Evolutionary conservation across 1,140 invertebrate genomes (phyloP).

Genomic region (Penaeus vannamei): DNA sequence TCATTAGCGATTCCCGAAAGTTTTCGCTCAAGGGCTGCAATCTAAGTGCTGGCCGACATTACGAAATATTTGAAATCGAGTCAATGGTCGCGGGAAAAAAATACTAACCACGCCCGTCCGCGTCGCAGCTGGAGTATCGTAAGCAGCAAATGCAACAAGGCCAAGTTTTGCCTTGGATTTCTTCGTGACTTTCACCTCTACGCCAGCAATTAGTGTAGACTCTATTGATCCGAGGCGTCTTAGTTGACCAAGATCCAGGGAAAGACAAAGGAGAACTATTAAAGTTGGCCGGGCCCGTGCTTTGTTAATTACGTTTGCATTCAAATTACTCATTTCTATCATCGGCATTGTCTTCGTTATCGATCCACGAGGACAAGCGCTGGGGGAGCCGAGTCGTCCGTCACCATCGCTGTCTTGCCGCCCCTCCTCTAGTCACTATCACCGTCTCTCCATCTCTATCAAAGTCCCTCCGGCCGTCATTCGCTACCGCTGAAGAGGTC

Average conservation of each 20-base stretch:
- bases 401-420: neutral
- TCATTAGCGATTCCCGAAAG: constrained; percentile 47
- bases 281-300: constrained; percentile 43
- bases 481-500: too few relatives aligned
- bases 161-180: neutral
- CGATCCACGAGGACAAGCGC: constrained; percentile 35
- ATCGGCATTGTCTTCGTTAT: constrained; percentile 62
- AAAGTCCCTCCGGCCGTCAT: too few relatives aligned
- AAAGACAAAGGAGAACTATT: constrained; percentile 59
- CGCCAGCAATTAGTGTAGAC: neutral
- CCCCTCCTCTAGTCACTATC: neutral
- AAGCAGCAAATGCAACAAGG: neutral
- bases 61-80: constrained; percentile 46
- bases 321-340: constrained; percentile 66
- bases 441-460: neutral
- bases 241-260: constrained; percentile 51
- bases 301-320: constrained; percentile 66
- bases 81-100: constrained; percentile 37
- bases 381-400: neutral
- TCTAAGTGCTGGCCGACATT: constrained; percentile 2
- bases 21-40: constrained; percentile 22
- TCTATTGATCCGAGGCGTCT: neutral
- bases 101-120: neutral
- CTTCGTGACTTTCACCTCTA: neutral
- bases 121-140: too few relatives aligned